phyloP scores from a whole-genome alignment of 2,888 invertebrate species.

The Marronus borbonicus region DNA sequence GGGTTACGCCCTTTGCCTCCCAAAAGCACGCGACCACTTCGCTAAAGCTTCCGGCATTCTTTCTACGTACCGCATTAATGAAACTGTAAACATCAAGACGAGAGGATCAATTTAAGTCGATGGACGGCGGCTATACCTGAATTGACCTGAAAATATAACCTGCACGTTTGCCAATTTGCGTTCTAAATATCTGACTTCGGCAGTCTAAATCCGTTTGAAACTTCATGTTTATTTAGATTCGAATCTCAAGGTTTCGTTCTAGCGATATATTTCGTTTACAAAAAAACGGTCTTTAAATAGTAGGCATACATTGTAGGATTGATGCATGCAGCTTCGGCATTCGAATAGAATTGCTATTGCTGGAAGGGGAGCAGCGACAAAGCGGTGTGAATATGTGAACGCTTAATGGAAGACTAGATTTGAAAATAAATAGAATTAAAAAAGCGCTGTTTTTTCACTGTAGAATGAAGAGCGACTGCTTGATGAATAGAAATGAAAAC shows the following conservation, averaged over 20 bases:
- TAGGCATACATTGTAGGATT: no score
- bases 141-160: conserved; percentile 29
- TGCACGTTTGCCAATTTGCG: conserved; percentile 19
- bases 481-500: no score
- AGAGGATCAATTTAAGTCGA: conserved; percentile 25
- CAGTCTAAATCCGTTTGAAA: not conserved
- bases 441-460: no score
- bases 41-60: conserved; percentile 19
- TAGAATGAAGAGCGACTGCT: no score
- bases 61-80: conserved; percentile 40
- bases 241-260: conserved; percentile 11
- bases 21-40: not conserved
- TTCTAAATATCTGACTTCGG: conserved; percentile 19
- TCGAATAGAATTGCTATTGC: no score
- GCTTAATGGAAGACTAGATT: no score
- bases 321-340: no score
- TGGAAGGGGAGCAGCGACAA: no score
- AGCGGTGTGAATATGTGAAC: no score
- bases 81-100: conserved; percentile 39
- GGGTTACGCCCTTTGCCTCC: not conserved
- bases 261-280: not conserved
- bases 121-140: conserved; percentile 19
- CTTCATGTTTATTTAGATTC: conserved; percentile 22
- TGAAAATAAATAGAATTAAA: no score
- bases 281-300: not conserved